A percentile compares a stretch with the other conserved stretches of the same genome.
These are phyloP conservation scores for Macrosiphum euphorbiae DNA, from an alignment of 2,888 invertebrate species.

Conservation along the genomic window DNA sequence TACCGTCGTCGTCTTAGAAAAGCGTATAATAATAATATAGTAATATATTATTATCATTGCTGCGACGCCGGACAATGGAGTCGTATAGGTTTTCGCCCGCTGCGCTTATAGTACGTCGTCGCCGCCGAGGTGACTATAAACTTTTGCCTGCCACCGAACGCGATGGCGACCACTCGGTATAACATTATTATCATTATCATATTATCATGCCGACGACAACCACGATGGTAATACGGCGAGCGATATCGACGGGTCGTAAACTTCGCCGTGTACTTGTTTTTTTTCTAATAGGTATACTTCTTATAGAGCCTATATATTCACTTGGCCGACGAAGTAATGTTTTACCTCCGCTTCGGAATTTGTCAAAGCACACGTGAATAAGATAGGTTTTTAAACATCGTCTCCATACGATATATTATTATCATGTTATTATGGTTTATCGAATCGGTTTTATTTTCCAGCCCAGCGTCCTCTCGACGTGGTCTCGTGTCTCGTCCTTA, in stretches of 20 bases:
- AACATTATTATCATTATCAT: neutral
- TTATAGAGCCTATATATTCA: neutral
- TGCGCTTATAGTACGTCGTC: neutral
- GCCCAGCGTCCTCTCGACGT: neutral
- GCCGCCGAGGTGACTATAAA: neutral
- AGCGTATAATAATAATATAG: neutral
- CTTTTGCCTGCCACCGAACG: neutral
- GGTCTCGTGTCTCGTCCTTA: neutral
- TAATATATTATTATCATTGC: slow-evolving; percentile 2
- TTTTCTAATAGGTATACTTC: neutral
- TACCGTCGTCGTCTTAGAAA: slow-evolving; percentile 17
- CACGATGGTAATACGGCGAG: no score
- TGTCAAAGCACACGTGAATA: neutral
- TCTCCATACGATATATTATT: neutral
- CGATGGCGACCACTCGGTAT: neutral
- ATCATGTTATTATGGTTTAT: neutral
- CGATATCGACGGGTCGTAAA: neutral
- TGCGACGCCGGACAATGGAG: slow-evolving; percentile 15
- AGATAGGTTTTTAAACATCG: neutral
- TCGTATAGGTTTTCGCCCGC: slow-evolving; percentile 31
- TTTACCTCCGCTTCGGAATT: neutral
- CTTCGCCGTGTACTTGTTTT: neutral
- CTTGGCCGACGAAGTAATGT: neutral
- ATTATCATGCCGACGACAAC: neutral
- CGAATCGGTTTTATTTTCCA: neutral